Evolutionary conservation across 2,113 vertebrate species (phyloP).

Genomic region (Cacatua alba): DNA sequence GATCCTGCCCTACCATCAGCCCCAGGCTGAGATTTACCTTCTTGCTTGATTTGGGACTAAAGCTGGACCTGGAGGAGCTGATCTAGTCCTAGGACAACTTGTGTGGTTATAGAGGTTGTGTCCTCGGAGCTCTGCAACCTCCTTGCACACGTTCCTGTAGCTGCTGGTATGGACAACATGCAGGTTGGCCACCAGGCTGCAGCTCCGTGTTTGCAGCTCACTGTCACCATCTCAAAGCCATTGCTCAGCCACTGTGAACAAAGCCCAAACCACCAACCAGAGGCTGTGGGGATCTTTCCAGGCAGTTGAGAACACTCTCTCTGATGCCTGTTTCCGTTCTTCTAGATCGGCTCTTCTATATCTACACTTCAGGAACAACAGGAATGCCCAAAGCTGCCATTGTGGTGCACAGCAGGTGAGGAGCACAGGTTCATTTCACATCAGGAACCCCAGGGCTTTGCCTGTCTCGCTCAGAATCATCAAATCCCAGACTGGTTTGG

Average conservation of each 20-base stretch:
- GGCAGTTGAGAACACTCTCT: not conserved
- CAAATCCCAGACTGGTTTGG: not conserved
- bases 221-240: not conserved
- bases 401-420: constrained; percentile 90
- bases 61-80: not conserved
- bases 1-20: not conserved
- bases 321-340: not conserved
- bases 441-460: fast-evolving
- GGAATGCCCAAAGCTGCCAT: constrained; percentile 92
- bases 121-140: not conserved
- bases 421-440: not conserved
- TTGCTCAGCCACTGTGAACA: too few relatives aligned
- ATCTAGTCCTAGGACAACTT: not conserved
- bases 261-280: not conserved
- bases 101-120: fast-evolving
- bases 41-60: not conserved
- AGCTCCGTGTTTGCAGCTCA: not conserved
- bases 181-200: not conserved
- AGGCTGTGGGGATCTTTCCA: not conserved
- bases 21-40: not conserved
- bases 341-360: constrained; percentile 88
- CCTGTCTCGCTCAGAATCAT: not conserved
- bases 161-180: not conserved
- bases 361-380: constrained; percentile 91
- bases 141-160: too few relatives aligned